Evolutionary conservation across 2,797 vertebrate species (phyloP).

Genomic region (Enteromius radiatus): DNA sequence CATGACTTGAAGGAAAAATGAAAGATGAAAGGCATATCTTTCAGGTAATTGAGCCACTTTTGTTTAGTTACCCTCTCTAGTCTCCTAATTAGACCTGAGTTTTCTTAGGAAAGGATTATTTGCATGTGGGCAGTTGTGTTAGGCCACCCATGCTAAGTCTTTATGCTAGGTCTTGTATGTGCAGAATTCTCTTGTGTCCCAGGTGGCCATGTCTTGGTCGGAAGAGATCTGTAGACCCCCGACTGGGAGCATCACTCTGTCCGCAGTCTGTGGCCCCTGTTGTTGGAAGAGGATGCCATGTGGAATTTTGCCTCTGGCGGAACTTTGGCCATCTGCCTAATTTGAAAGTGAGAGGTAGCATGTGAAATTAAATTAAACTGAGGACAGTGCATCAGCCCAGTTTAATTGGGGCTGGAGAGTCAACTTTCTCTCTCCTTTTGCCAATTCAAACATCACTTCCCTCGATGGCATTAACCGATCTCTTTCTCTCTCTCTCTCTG

Average conservation of each 20-base stretch:
- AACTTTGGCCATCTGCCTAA: constrained; percentile 66
- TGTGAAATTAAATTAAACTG: constrained; percentile 68
- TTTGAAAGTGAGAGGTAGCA: constrained; percentile 62
- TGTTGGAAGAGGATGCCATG: constrained; percentile 52
- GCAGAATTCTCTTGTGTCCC: constrained; percentile 31
- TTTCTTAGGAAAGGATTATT: constrained; percentile 69
- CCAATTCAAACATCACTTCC: constrained; percentile 26
- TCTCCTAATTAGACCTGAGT: constrained; percentile 66
- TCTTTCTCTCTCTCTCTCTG: neutral
- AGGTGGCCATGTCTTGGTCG: constrained; percentile 30
- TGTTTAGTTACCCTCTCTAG: constrained; percentile 58
- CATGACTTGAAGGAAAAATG: constrained; percentile 70
- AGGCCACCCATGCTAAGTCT: constrained; percentile 70
- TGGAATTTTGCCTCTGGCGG: constrained; percentile 56
- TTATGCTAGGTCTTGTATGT: neutral
- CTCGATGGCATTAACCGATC: neutral
- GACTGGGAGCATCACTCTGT: constrained; percentile 23
- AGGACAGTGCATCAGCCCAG: constrained; percentile 56
- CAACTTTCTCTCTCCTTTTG: constrained; percentile 33
- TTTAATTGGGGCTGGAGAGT: constrained; percentile 55
- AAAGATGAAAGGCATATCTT: constrained; percentile 78
- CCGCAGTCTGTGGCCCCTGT: constrained; percentile 41
- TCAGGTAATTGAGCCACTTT: constrained; percentile 71
- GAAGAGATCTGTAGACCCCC: constrained; percentile 37
- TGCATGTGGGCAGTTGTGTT: constrained; percentile 63